A percentile compares a stretch with the other conserved stretches of the same genome.
Conservation (phyloP, 2,797 vertebrate species). For the Sebastes oblongus region DNA sequence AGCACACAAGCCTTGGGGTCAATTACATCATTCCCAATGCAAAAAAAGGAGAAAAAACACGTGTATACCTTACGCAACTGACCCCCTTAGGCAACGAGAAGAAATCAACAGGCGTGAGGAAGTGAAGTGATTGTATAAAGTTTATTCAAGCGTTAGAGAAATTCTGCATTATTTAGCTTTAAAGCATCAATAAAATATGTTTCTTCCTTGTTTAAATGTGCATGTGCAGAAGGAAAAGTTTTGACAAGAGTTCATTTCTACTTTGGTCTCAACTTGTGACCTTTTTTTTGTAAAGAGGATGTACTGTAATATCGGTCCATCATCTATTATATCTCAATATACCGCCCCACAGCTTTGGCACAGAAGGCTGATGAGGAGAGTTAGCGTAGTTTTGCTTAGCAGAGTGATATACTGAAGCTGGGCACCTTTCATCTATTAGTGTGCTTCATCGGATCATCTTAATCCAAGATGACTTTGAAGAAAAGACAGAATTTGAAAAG, state of each 20-base stretch:
- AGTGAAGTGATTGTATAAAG: conserved; percentile 50
- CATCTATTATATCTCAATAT: conserved; percentile 11
- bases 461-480: background rate
- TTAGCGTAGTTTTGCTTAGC: background rate
- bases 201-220: conserved; percentile 27
- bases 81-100: conserved; percentile 24
- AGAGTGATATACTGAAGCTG: background rate
- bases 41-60: conserved; percentile 21
- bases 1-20: conserved; percentile 39
- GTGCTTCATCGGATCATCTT: background rate
- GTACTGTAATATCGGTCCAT: background rate
- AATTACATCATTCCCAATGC: conserved; percentile 60
- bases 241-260: background rate
- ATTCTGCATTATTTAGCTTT: conserved; percentile 73
- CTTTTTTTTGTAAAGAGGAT: background rate
- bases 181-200: conserved; percentile 62
- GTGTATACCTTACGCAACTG: conserved; percentile 70
- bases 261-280: background rate
- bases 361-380: background rate
- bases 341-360: conserved; percentile 13
- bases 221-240: conserved; percentile 7
- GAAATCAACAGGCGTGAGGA: conserved; percentile 45
- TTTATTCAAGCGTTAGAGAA: conserved; percentile 53
- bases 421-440: conserved; percentile 1
- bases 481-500: background rate